phyloP scores from a whole-genome alignment of 2,797 vertebrate species.

The Neostethus bicornis region DNA sequence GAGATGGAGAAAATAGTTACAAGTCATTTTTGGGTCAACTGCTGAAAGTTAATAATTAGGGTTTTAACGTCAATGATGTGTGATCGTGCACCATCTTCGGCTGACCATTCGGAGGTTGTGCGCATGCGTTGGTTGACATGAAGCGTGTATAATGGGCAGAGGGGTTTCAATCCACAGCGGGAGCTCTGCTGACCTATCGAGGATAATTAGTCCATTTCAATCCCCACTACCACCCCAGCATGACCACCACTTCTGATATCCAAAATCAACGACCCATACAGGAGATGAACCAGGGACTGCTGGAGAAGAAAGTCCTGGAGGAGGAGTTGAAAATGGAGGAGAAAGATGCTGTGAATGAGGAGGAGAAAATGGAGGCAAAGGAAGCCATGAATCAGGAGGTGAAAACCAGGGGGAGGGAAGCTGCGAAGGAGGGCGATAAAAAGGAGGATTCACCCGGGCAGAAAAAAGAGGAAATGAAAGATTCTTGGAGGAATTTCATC shows the following conservation, averaged over 20 bases:
- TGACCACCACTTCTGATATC: slow-evolving; percentile 35
- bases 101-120: too few relatives aligned
- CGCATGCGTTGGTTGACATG: too few relatives aligned
- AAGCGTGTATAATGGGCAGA: too few relatives aligned
- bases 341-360: too few relatives aligned
- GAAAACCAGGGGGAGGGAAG: background rate
- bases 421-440: background rate
- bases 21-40: too few relatives aligned
- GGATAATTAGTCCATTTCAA: slow-evolving; percentile 35
- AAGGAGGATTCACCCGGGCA: too few relatives aligned
- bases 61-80: too few relatives aligned
- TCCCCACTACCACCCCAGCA: slow-evolving; percentile 13
- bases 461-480: background rate
- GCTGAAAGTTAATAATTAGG: too few relatives aligned
- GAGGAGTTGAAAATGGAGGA: slow-evolving; percentile 9
- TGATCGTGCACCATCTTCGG: too few relatives aligned
- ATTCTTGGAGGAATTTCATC: slow-evolving; percentile 42
- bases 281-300: slow-evolving; percentile 2
- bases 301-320: background rate
- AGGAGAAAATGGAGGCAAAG: background rate
- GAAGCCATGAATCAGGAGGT: background rate
- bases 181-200: slow-evolving; percentile 7
- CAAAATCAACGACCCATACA: slow-evolving; percentile 12
- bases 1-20: too few relatives aligned
- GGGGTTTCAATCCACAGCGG: too few relatives aligned